Percentiles rank a stretch among this genome's conserved stretches.
Evolutionary conservation across 1,140 invertebrate species (phyloP).

Genomic region (Lerema accius): DNA sequence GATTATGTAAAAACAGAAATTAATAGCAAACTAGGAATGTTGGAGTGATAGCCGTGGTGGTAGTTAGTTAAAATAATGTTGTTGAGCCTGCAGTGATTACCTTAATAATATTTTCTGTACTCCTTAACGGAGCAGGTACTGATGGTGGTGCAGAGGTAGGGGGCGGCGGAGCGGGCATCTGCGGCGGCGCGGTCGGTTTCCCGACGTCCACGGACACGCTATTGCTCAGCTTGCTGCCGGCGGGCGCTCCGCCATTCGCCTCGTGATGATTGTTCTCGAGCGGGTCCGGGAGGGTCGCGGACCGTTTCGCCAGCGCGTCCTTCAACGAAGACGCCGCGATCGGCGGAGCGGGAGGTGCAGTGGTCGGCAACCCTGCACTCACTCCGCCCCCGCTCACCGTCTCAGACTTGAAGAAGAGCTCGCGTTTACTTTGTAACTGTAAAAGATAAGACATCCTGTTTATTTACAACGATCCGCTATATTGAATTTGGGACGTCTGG

Average conservation of each 20-base stretch:
- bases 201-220: slow-evolving; percentile 73
- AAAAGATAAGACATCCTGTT: slow-evolving; percentile 58
- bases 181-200: slow-evolving; percentile 80
- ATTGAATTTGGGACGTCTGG: neutral
- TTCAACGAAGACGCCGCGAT: slow-evolving; percentile 66
- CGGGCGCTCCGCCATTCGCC: slow-evolving; percentile 56
- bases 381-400: slow-evolving; percentile 71
- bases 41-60: too few species aligned
- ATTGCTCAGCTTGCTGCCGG: slow-evolving; percentile 63
- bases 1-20: too few species aligned
- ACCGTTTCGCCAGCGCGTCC: slow-evolving; percentile 72
- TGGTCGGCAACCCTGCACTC: slow-evolving; percentile 61
- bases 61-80: too few species aligned
- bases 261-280: slow-evolving; percentile 73
- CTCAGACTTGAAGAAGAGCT: slow-evolving; percentile 89
- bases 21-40: too few species aligned
- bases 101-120: slow-evolving; percentile 77
- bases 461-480: neutral
- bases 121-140: slow-evolving; percentile 61
- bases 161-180: slow-evolving; percentile 73
- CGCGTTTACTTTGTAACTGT: slow-evolving; percentile 90
- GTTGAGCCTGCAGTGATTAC: slow-evolving; percentile 44
- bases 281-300: slow-evolving; percentile 65
- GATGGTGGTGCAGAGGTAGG: slow-evolving; percentile 63
- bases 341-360: slow-evolving; percentile 70